These are phyloP conservation scores for Arremon brunneinucha DNA, from an alignment of 2,797 vertebrate genomes.

Conservation along the genomic window DNA sequence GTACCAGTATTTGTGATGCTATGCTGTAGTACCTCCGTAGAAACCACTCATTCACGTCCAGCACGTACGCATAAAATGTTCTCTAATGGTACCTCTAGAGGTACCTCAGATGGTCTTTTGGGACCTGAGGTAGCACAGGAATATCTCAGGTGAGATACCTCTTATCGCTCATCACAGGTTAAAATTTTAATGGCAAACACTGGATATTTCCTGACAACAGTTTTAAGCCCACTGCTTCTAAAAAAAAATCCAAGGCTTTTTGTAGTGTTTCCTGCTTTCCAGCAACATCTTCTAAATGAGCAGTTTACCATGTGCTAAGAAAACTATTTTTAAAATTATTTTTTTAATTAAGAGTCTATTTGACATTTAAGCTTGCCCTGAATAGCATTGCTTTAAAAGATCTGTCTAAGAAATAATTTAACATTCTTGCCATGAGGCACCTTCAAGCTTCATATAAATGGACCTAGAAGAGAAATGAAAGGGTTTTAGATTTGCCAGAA, in stretches of 20 bases:
- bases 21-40: neutral
- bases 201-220: neutral
- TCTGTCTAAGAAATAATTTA: conserved; percentile 59
- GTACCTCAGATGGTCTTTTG: neutral
- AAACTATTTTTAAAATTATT: neutral
- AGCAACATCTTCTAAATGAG: neutral
- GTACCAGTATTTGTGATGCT: neutral
- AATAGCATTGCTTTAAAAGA: conserved; percentile 24
- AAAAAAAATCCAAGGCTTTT: neutral
- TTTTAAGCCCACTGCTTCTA: neutral
- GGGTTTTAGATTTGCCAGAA: conserved; percentile 51
- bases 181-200: neutral
- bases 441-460: conserved; percentile 51
- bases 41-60: neutral
- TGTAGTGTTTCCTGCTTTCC: neutral
- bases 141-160: neutral
- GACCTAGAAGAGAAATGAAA: conserved; percentile 54
- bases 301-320: neutral
- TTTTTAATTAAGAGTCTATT: conserved; percentile 21
- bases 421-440: conserved; percentile 59
- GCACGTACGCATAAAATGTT: neutral
- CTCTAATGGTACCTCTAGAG: neutral
- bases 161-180: neutral
- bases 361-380: conserved; percentile 20
- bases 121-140: neutral